Percentiles rank a stretch among this genome's conserved stretches.
Evolutionary conservation across 2,113 vertebrate species (phyloP).

Genomic region (Globicephala melas): DNA sequence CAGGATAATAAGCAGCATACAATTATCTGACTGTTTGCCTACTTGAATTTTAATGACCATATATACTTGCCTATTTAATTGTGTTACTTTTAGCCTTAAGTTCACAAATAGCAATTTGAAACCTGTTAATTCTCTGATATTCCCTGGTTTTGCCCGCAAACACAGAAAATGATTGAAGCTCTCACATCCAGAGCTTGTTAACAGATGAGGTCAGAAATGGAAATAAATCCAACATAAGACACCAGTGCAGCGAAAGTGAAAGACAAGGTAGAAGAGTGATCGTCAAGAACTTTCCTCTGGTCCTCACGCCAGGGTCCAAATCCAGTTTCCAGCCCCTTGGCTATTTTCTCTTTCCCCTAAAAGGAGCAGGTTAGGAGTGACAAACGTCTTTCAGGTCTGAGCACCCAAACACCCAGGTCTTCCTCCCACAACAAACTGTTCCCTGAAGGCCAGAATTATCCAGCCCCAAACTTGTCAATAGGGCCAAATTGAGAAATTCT

Average conservation of each 20-base stretch:
- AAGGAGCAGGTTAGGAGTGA: not conserved
- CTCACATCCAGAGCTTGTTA: not conserved
- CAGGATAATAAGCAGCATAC: not conserved
- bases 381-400: not conserved
- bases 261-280: not conserved
- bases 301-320: not conserved
- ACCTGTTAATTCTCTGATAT: not conserved
- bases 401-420: not conserved
- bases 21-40: constrained; percentile 33
- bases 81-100: not conserved
- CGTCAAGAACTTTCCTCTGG: not conserved
- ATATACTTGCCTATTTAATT: not conserved
- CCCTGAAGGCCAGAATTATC: not conserved
- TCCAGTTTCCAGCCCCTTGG: not conserved
- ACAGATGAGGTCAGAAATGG: not conserved
- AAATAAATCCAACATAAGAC: not conserved
- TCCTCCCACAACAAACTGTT: not conserved
- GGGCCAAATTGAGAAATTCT: not conserved
- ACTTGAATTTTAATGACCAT: constrained; percentile 23
- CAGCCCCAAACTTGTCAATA: not conserved
- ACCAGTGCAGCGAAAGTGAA: not conserved
- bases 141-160: not conserved
- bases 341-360: not conserved
- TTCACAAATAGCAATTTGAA: constrained; percentile 12
- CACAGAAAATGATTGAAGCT: not conserved